Percentiles rank a stretch among this genome's conserved stretches.
These are phyloP conservation scores for Druceiella hillmani DNA, from an alignment of 2,888 invertebrate species.

Conservation along the genomic window DNA sequence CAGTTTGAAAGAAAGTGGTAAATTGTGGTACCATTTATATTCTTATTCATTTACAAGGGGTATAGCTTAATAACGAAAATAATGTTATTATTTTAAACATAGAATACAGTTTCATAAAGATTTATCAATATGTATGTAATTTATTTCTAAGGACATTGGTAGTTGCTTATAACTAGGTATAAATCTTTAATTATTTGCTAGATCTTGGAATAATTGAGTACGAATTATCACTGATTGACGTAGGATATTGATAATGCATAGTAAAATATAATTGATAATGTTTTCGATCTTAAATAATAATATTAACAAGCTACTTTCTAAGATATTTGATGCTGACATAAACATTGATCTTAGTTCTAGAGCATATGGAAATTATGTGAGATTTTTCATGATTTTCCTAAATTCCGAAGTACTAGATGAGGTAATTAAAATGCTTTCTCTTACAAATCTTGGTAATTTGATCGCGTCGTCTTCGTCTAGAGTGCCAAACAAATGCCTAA, in stretches of 20 bases:
- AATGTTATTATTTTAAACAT: slow-evolving; percentile 11
- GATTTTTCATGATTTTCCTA: no score
- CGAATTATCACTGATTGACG: slow-evolving; percentile 13
- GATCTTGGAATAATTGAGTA: slow-evolving; percentile 12
- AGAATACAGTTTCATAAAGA: slow-evolving; percentile 10
- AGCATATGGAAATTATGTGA: not conserved
- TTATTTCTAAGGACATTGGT: slow-evolving; percentile 10
- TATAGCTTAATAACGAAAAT: slow-evolving; percentile 11
- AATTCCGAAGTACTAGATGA: no score
- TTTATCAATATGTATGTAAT: slow-evolving; percentile 14
- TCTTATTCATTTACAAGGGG: no score
- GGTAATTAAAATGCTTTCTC: no score
- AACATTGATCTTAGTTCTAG: slow-evolving; percentile 7
- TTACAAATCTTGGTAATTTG: no score
- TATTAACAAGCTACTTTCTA: slow-evolving; percentile 12
- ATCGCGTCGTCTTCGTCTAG: no score
- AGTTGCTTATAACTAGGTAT: slow-evolving; percentile 11
- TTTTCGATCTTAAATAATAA: slow-evolving; percentile 16
- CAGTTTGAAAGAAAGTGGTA: no score
- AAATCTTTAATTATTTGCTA: slow-evolving; percentile 11
- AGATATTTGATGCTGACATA: slow-evolving; percentile 10
- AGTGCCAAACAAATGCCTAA: no score
- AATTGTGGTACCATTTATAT: no score
- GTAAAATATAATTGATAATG: slow-evolving; percentile 5
- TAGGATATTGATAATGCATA: slow-evolving; percentile 12